These are phyloP conservation scores for Melopsittacus undulatus DNA, from an alignment of 2,797 vertebrate genomes.

Conservation along the genomic window DNA sequence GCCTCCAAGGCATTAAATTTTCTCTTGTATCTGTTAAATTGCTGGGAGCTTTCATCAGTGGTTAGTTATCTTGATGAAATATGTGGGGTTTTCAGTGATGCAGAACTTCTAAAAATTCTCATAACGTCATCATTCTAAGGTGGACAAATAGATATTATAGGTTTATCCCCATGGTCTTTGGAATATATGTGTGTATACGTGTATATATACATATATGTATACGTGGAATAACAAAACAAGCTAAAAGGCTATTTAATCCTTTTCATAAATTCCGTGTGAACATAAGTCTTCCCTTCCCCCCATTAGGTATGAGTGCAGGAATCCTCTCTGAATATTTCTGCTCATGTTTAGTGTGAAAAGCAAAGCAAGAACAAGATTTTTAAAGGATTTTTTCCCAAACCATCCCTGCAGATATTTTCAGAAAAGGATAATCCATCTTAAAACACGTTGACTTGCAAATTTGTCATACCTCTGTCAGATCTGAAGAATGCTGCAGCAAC, in stretches of 20 bases:
- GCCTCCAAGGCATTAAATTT: slow-evolving; percentile 57
- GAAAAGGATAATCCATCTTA: slow-evolving; percentile 52
- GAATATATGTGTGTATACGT: background rate
- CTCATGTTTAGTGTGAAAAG: background rate
- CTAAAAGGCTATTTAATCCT: background rate
- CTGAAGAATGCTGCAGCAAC: background rate
- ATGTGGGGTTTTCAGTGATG: slow-evolving; percentile 29
- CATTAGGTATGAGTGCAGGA: background rate
- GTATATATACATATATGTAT: background rate
- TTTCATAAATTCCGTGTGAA: background rate
- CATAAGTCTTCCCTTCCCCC: background rate
- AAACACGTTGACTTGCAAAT: slow-evolving; percentile 55
- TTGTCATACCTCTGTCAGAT: background rate
- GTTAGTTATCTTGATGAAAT: slow-evolving; percentile 71
- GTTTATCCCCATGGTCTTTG: background rate
- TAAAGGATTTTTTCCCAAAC: background rate
- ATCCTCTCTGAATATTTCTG: slow-evolving; percentile 8
- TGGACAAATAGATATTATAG: background rate
- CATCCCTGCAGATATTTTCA: background rate
- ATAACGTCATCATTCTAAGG: slow-evolving; percentile 19
- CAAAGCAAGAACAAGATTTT: slow-evolving; percentile 33
- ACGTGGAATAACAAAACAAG: background rate
- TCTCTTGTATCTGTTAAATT: slow-evolving; percentile 53
- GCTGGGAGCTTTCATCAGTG: slow-evolving; percentile 57
- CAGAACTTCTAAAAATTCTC: slow-evolving; percentile 31